phyloP scores from a whole-genome alignment of 2,888 invertebrate species.

The Frankliniella fusca region DNA sequence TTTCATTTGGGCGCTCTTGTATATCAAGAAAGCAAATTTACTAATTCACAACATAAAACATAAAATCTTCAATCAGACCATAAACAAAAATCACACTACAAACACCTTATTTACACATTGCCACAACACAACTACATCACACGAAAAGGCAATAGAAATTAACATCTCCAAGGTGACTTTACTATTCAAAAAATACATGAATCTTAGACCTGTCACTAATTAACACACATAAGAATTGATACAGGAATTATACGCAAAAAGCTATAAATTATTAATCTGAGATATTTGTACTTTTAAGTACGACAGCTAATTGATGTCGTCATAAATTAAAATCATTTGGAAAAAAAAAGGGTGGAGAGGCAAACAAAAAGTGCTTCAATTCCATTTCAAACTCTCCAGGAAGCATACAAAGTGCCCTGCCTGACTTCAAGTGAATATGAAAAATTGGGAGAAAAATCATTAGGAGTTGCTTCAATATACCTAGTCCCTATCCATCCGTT shows the following conservation, averaged over 20 bases:
- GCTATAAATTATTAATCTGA: background rate
- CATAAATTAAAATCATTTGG: background rate
- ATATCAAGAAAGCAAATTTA: no score
- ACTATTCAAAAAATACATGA: no score
- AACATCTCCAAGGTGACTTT: no score
- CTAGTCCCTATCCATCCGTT: background rate
- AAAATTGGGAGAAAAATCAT: background rate
- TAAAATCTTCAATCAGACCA: background rate
- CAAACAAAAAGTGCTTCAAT: constrained; percentile 5
- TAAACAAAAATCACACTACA: background rate
- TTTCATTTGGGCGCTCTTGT: no score
- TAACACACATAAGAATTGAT: no score
- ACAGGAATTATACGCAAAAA: no score
- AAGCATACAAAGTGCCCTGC: background rate
- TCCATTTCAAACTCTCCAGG: background rate
- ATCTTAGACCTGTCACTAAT: no score
- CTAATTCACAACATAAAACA: background rate
- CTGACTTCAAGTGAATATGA: background rate
- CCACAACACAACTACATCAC: no score
- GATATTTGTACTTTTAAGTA: background rate
- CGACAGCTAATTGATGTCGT: background rate
- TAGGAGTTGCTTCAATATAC: background rate
- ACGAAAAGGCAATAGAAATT: no score
- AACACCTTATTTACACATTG: background rate
- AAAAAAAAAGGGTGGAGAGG: background rate